Percentiles rank a stretch among this genome's conserved stretches.
phyloP scores from a whole-genome alignment of 2,113 vertebrate species.

The Crotalus helleri region DNA sequence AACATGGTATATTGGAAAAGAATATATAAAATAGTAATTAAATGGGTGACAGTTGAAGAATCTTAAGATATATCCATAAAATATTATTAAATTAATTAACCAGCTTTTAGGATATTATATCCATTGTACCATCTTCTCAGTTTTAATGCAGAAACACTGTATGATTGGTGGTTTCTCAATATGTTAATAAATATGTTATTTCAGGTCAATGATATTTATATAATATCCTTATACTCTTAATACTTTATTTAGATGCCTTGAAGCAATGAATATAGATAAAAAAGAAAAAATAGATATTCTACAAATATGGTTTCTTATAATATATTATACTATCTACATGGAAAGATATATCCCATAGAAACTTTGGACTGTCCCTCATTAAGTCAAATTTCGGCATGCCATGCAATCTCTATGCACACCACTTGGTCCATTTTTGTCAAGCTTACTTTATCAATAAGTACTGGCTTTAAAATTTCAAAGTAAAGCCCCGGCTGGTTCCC shows the following conservation, averaged over 20 bases:
- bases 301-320: not conserved
- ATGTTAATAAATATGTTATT: not conserved
- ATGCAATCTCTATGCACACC: not conserved
- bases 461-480: conserved; percentile 18
- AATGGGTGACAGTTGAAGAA: not conserved
- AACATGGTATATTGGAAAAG: not conserved
- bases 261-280: not conserved
- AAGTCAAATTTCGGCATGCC: not conserved
- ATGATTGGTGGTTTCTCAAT: not conserved
- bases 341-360: not conserved
- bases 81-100: not conserved
- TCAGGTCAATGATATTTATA: not conserved
- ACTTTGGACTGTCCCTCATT: not conserved
- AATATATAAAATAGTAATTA: not conserved
- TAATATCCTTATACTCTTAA: not conserved
- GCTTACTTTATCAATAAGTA: conserved; percentile 24
- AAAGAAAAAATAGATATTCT: not conserved
- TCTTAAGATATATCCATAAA: not conserved
- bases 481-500: not conserved
- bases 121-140: not conserved
- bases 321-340: not conserved
- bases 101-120: not conserved
- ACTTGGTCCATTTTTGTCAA: conserved; percentile 8
- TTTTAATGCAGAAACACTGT: not conserved
- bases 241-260: not conserved